Conservation (phyloP, 1,140 invertebrate species). For the Globodera rostochiensis region DNA sequence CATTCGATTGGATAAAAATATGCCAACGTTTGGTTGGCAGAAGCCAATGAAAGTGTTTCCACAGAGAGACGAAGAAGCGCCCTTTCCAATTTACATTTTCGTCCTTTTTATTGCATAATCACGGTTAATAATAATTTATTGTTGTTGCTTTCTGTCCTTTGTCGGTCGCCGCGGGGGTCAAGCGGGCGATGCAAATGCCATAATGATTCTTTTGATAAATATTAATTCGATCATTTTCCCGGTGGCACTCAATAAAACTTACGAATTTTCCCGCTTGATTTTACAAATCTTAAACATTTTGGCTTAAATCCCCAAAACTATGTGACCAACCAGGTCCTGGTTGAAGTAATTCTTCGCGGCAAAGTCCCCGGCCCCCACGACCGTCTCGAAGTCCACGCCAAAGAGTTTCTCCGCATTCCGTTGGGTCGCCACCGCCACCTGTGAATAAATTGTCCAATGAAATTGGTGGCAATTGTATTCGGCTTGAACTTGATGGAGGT, state of each 20-base stretch:
- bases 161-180: neutral
- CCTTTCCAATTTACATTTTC: too few relatives aligned
- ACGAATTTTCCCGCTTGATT: constrained; percentile 45
- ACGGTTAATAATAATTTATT: neutral
- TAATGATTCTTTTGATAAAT: constrained; percentile 14
- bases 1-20: too few relatives aligned
- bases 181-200: constrained; percentile 35
- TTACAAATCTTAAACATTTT: constrained; percentile 39
- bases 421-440: constrained; percentile 41
- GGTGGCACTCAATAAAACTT: constrained; percentile 12
- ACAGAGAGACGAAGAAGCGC: too few relatives aligned
- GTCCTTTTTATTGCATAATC: neutral
- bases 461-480: neutral
- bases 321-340: constrained; percentile 25
- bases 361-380: constrained; percentile 47
- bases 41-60: too few relatives aligned
- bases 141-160: neutral
- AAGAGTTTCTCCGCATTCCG: constrained; percentile 38
- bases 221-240: constrained; percentile 10
- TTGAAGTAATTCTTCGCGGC: constrained; percentile 48
- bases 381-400: constrained; percentile 44
- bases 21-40: too few relatives aligned
- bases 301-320: neutral
- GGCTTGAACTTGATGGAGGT: constrained; percentile 44
- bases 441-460: neutral